A percentile compares a stretch with the other conserved stretches of the same genome.
These are phyloP conservation scores for Meta bourneti DNA, from an alignment of 2,888 invertebrate genomes.

Conservation along the genomic window DNA sequence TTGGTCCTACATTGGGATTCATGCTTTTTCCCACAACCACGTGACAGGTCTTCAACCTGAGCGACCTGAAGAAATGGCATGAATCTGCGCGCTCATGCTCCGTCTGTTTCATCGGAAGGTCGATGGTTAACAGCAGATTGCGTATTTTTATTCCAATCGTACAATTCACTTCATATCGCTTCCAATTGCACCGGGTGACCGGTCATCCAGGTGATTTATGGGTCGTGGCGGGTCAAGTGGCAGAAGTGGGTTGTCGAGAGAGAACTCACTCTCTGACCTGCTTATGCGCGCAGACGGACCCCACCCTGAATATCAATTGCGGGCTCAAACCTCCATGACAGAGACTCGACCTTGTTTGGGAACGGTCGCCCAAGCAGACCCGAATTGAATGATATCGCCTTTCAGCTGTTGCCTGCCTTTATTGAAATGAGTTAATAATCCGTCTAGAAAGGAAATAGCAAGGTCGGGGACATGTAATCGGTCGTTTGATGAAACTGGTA, in stretches of 20 bases:
- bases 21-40: too few relatives aligned
- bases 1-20: too few relatives aligned
- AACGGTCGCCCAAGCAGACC: neutral
- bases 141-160: too few relatives aligned
- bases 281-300: neutral
- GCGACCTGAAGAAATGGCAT: too few relatives aligned
- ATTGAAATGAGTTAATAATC: neutral
- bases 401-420: neutral
- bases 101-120: too few relatives aligned
- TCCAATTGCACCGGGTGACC: neutral
- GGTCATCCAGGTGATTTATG: constrained; percentile 36
- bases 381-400: neutral
- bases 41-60: too few relatives aligned
- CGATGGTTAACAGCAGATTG: too few relatives aligned
- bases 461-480: neutral
- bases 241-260: neutral
- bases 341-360: neutral
- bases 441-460: neutral
- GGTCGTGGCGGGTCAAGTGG: constrained; percentile 40
- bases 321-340: neutral
- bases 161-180: too few relatives aligned
- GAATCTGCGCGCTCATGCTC: too few relatives aligned
- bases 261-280: constrained; percentile 8
- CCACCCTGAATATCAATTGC: constrained; percentile 10
- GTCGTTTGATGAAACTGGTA: neutral